Evolutionary conservation across 2,888 invertebrate species (phyloP).

Genomic region (Himalopsyche anomala): DNA sequence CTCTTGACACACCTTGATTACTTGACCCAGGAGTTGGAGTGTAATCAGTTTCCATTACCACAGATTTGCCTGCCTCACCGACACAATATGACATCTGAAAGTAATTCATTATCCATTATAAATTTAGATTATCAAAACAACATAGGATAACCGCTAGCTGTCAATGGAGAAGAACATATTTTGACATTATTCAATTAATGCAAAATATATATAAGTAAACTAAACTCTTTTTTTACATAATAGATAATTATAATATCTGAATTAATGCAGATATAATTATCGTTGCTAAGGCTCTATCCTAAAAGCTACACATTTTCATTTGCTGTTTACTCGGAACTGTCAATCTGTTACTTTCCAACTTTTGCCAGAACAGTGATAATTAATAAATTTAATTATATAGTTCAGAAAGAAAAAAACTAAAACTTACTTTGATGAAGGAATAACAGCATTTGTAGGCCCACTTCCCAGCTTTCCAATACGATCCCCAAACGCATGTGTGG

Average conservation of each 20-base stretch:
- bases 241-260: too few species aligned
- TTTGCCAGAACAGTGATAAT: too few species aligned
- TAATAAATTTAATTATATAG: background rate
- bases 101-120: background rate
- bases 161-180: constrained; percentile 22
- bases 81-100: constrained; percentile 89
- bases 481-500: constrained; percentile 97
- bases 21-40: constrained; percentile 54
- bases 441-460: constrained; percentile 99
- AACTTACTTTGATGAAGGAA: constrained; percentile 85
- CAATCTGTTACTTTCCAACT: too few species aligned
- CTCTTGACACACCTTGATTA: constrained; percentile 41
- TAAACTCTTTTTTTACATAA: too few species aligned
- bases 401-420: background rate
- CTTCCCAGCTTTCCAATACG: constrained; percentile 92
- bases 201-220: too few species aligned
- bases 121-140: background rate
- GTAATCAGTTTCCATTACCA: constrained; percentile 70
- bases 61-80: constrained; percentile 80
- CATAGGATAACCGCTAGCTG: background rate
- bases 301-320: too few species aligned
- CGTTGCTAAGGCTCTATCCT: too few species aligned
- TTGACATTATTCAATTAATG: background rate
- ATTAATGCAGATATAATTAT: too few species aligned
- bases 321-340: too few species aligned